These are phyloP conservation scores for Bubalus kerabau DNA, from an alignment of 2,113 vertebrate species.

Conservation along the genomic window DNA sequence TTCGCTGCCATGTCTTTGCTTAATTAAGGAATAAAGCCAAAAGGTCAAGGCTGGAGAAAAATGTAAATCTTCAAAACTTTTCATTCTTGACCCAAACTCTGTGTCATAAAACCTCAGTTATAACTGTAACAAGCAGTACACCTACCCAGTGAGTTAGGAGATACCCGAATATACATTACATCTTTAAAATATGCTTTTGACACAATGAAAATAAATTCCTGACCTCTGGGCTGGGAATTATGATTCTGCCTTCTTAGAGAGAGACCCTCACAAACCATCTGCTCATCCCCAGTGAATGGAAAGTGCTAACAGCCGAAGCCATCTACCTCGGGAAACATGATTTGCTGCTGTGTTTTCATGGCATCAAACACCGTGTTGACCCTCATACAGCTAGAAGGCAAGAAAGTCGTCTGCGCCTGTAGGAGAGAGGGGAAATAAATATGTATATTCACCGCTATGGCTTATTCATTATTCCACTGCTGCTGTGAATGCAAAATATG, in stretches of 20 bases:
- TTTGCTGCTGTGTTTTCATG: neutral
- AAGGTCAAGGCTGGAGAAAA: constrained; percentile 83
- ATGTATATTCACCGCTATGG: neutral
- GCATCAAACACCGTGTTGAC: neutral
- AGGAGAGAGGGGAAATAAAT: neutral
- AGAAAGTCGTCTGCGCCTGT: neutral
- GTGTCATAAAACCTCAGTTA: constrained; percentile 75
- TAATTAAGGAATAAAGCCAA: constrained; percentile 85
- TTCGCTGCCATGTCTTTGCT: constrained; percentile 79
- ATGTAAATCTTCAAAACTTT: constrained; percentile 83
- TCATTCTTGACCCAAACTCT: constrained; percentile 79
- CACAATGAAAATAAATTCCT: constrained; percentile 67
- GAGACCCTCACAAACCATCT: neutral
- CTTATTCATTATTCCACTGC: constrained; percentile 26
- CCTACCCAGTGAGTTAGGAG: constrained; percentile 42
- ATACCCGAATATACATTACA: constrained; percentile 43
- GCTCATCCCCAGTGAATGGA: neutral
- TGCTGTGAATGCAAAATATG: constrained; percentile 47
- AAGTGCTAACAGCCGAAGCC: neutral
- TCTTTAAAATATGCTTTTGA: constrained; percentile 63
- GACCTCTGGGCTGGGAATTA: constrained; percentile 19
- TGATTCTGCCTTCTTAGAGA: constrained; percentile 19
- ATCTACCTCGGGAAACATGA: neutral
- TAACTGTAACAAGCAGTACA: constrained; percentile 41
- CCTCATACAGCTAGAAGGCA: neutral